Evolutionary conservation across 1,140 invertebrate genomes (phyloP), one percentile per base, ranked within the genome.

Genomic region (Coelopa frigida): DNA sequence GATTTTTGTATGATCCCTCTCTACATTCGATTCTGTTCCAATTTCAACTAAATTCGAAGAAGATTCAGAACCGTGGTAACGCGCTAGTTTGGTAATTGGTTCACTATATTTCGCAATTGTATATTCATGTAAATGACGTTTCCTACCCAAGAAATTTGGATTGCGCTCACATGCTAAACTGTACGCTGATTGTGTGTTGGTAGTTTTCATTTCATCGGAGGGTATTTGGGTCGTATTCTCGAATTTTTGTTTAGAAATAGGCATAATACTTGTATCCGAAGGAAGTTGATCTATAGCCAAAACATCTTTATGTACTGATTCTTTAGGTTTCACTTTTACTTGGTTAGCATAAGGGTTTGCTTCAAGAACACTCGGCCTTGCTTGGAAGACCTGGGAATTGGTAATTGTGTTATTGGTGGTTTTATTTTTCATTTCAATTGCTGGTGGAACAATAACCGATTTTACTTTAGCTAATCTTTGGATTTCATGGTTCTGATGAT

Each of bases 121-220:
- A 42, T 65, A 65, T 29, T 65, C 61, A 40, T 64, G 59, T 20
- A 65, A 44, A 40, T 65, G 61, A 6, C 61, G 42, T 36, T 65
- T 65, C 6, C 61, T 42, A 15, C 61, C 61, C 41, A 64, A 37
- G 40, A 61, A 65, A 33, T 65, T 65, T 22, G 54, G 59, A 49
- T 65, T 46, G 10, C 32, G 33, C 24, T 48, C 47, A 31, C 33
- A 37, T 12, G 18, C 24, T 12, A 18, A 12, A 0, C 27, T 15
- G 11, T 43, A 29, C 37, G 22, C 33, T 10, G 20, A 31, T 20
- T 36, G 35, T 36, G 35, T 8, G 43, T 5, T 20, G n/a, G 32
- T n/a, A 31, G 10, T 12, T 29, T 27, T 18, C n/a, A 7, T 20
- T 35, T 24, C 1, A 22, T 14, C 15, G 5, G 20, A 3, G 39